These are phyloP conservation scores for Paracanthobrama guichenoti DNA, from an alignment of 2,113 vertebrate species.

Conservation along the genomic window DNA sequence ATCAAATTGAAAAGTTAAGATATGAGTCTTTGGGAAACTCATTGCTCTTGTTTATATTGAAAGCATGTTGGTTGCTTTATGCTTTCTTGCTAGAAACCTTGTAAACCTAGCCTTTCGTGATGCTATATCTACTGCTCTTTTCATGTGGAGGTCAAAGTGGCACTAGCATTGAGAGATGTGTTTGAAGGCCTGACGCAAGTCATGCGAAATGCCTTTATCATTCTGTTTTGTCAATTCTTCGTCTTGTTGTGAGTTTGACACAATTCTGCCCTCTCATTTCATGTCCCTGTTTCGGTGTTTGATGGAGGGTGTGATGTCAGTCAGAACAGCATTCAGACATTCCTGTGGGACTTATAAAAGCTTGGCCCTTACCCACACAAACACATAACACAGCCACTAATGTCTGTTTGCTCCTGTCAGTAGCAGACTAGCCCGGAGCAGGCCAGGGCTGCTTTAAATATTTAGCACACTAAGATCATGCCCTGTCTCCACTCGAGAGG, in stretches of 20 bases:
- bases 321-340: constrained; percentile 23
- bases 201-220: constrained; percentile 24
- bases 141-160: constrained; percentile 11
- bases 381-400: constrained; percentile 30
- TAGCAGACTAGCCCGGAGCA: constrained; percentile 32
- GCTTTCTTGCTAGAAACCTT: not conserved
- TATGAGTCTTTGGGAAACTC: not conserved
- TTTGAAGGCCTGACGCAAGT: constrained; percentile 49
- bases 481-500: constrained; percentile 36
- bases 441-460: constrained; percentile 44
- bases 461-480: constrained; percentile 37
- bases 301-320: constrained; percentile 38
- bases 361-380: constrained; percentile 19
- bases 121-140: not conserved
- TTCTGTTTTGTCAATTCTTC: not conserved
- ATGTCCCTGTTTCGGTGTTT: constrained; percentile 46
- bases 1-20: not conserved
- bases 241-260: constrained; percentile 23
- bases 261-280: constrained; percentile 45
- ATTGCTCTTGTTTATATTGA: not conserved
- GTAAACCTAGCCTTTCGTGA: not conserved
- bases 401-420: constrained; percentile 34
- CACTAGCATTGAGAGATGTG: not conserved
- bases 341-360: constrained; percentile 33
- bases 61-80: not conserved